These are phyloP conservation scores for Heterodera filipjevi DNA, from an alignment of 2,888 invertebrate species.

Conservation along the genomic window DNA sequence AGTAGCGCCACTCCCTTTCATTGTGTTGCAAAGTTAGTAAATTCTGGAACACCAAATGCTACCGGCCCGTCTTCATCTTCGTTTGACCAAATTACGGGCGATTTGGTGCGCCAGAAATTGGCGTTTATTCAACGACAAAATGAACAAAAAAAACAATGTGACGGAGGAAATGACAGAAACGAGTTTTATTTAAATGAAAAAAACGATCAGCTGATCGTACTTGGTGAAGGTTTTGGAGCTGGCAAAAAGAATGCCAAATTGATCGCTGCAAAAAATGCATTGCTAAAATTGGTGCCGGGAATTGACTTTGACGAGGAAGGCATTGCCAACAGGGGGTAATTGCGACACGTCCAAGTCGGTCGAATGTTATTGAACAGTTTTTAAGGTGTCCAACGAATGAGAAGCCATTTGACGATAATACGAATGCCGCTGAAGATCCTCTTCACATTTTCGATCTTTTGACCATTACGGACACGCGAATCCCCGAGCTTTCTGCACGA, in stretches of 20 bases:
- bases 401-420: background rate
- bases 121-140: conserved; percentile 23
- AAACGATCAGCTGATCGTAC: conserved; percentile 74
- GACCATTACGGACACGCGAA: conserved; percentile 85
- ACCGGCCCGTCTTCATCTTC: background rate
- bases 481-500: conserved; percentile 75
- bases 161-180: background rate
- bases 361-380: background rate
- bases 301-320: conserved; percentile 49
- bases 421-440: conserved; percentile 24
- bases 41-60: conserved; percentile 13
- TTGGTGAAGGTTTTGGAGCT: conserved; percentile 89
- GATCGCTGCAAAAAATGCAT: conserved; percentile 73
- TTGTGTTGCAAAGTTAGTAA: conserved; percentile 45
- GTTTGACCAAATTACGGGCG: background rate
- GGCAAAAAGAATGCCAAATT: conserved; percentile 95
- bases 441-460: conserved; percentile 76
- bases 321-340: conserved; percentile 31
- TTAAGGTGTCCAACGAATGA: conserved; percentile 4
- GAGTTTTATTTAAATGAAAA: background rate
- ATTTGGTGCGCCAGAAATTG: conserved; percentile 19
- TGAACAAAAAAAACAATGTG: background rate
- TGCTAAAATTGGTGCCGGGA: conserved; percentile 52
- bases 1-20: conserved; percentile 47
- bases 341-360: background rate